Conservation (phyloP, 2,113 vertebrate genomes). For the Pachyramphus minor region DNA sequence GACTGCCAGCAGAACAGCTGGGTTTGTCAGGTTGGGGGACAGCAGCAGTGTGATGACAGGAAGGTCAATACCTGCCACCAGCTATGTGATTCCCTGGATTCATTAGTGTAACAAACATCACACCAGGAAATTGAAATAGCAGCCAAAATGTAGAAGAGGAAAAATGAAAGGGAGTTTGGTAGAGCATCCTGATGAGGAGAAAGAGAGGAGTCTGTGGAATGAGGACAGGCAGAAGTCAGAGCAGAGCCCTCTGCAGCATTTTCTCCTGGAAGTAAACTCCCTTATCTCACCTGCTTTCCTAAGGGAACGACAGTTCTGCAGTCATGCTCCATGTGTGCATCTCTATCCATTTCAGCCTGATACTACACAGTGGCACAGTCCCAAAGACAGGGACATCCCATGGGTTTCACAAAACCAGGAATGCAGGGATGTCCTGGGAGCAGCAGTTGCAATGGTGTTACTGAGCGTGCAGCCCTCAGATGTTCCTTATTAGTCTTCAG, state of each 20-base stretch:
- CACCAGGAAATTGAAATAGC: neutral
- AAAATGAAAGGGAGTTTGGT: neutral
- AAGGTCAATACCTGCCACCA: neutral
- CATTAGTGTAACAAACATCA: neutral
- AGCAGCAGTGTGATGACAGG: neutral
- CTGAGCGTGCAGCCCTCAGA: neutral
- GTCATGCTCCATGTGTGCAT: accelerated
- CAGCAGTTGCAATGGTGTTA: too few relatives aligned
- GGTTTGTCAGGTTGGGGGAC: neutral
- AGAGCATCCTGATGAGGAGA: neutral
- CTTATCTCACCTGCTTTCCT: neutral
- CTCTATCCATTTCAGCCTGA: neutral
- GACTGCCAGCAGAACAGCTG: neutral
- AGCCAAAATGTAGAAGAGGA: neutral
- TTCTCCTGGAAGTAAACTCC: neutral
- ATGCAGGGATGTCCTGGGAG: neutral
- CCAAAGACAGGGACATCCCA: accelerated
- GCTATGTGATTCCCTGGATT: neutral
- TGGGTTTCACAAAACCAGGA: neutral
- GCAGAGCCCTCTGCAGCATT: neutral
- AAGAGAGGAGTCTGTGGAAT: neutral
- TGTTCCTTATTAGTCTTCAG: neutral
- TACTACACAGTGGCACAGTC: neutral
- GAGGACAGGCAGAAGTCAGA: neutral
- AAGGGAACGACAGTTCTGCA: neutral